Evolutionary conservation across 2,797 vertebrate genomes (phyloP).

Genomic region (Poliocrania exsul): DNA sequence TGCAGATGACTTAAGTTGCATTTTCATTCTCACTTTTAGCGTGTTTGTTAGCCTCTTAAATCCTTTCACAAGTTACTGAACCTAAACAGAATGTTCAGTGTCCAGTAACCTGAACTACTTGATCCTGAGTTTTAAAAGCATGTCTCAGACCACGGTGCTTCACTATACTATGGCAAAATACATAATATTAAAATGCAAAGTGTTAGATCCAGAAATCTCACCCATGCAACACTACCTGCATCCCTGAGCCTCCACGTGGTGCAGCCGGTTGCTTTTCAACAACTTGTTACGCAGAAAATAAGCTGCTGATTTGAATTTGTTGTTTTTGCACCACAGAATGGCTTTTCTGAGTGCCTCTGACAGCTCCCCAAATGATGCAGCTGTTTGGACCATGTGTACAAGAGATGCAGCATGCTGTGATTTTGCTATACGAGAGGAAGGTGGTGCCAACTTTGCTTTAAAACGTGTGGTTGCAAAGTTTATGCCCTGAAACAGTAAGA

Average conservation of each 20-base stretch:
- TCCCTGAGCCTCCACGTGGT: slow-evolving; percentile 78
- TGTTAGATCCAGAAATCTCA: not conserved
- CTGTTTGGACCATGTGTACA: slow-evolving; percentile 62
- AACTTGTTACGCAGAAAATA: slow-evolving; percentile 76
- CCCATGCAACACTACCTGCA: slow-evolving; percentile 65
- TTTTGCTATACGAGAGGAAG: not conserved
- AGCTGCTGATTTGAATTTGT: slow-evolving; percentile 63
- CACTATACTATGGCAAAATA: not conserved
- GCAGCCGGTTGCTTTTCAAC: slow-evolving; percentile 77
- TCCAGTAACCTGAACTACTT: not conserved
- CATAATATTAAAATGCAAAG: not conserved
- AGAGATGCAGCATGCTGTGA: slow-evolving; percentile 5
- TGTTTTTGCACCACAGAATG: slow-evolving; percentile 72
- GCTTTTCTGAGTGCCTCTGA: slow-evolving; percentile 72
- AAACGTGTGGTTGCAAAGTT: not conserved
- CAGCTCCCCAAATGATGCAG: slow-evolving; percentile 69
- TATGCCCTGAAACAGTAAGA: slow-evolving; percentile 55
- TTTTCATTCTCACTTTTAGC: not conserved
- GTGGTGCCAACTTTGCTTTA: not conserved
- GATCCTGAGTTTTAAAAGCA: not conserved
- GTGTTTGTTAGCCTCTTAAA: not conserved
- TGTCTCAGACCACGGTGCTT: not conserved
- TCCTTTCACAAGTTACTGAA: not conserved
- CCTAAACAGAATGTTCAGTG: not conserved
- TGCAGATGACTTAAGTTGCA: not conserved